Evolutionary conservation across 2,113 vertebrate species (phyloP).

Genomic region (Eublepharis macularius): DNA sequence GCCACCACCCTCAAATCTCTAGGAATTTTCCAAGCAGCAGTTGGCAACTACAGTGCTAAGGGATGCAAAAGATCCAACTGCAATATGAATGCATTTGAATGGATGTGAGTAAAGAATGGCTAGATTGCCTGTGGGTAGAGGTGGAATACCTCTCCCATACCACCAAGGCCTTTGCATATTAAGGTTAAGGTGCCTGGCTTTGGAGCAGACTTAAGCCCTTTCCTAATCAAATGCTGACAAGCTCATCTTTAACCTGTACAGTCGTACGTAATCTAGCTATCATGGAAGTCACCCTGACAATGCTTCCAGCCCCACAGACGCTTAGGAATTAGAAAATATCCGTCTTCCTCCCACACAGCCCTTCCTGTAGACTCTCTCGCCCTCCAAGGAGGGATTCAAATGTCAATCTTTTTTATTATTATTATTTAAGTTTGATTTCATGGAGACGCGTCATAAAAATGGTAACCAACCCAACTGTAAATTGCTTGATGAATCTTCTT

Average conservation of each 20-base stretch:
- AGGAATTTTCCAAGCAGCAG: too few species aligned
- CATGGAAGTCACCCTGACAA: conserved; percentile 50
- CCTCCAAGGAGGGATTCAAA: conserved; percentile 78
- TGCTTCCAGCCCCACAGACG: conserved; percentile 30
- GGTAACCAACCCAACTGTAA: conserved; percentile 83
- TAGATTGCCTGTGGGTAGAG: background rate
- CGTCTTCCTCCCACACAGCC: conserved; percentile 49
- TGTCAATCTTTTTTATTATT: conserved; percentile 81
- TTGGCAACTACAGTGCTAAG: too few species aligned
- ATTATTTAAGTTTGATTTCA: conserved; percentile 74
- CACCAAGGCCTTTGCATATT: background rate
- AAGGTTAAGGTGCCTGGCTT: background rate
- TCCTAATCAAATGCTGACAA: background rate
- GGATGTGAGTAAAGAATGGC: background rate
- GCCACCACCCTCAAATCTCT: too few species aligned
- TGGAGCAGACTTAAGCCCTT: background rate
- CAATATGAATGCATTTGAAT: background rate
- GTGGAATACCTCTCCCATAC: background rate
- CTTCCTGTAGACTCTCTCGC: conserved; percentile 50
- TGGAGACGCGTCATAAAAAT: conserved; percentile 79
- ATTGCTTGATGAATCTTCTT: conserved; percentile 92
- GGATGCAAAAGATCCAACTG: background rate
- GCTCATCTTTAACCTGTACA: background rate
- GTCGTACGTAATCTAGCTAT: conserved; percentile 29
- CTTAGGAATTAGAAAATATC: conserved; percentile 46